These are phyloP conservation scores for Psittacula derbiana DNA, from an alignment of 2,797 vertebrate genomes.

Conservation along the genomic window DNA sequence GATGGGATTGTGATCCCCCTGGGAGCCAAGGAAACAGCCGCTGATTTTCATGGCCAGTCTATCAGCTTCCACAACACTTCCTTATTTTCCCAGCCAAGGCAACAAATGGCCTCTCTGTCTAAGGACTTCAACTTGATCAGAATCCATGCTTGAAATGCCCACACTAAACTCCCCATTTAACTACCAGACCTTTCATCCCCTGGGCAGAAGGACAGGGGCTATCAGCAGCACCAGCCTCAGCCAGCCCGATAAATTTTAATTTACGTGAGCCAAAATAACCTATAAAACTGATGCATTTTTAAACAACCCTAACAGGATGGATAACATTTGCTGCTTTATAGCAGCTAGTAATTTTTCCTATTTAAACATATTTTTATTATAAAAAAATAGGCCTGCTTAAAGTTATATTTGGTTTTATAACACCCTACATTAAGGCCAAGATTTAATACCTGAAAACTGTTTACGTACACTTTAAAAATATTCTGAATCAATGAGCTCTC, in stretches of 20 bases:
- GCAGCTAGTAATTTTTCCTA: constrained; percentile 47
- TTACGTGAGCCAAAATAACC: background rate
- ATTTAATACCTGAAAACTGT: constrained; percentile 65
- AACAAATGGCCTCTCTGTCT: background rate
- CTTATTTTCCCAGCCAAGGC: background rate
- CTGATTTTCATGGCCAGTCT: background rate
- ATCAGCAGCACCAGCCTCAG: background rate
- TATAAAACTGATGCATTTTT: constrained; percentile 45
- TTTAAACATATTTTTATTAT: constrained; percentile 47
- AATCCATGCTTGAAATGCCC: background rate
- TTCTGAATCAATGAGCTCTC: constrained; percentile 51
- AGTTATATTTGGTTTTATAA: constrained; percentile 54
- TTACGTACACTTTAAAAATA: constrained; percentile 48
- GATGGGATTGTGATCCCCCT: background rate
- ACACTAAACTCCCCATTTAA: background rate
- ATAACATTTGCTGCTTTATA: constrained; percentile 25
- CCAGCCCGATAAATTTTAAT: constrained; percentile 16
- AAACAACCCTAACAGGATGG: constrained; percentile 21
- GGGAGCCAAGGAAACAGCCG: background rate
- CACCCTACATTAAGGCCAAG: constrained; percentile 27
- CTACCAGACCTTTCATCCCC: background rate
- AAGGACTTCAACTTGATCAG: background rate
- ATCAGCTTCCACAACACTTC: background rate
- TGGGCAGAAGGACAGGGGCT: background rate
- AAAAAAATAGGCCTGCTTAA: constrained; percentile 50